Base-by-base conservation (phyloP, 2,113 vertebrate species). In the Grammatotria lemairii region DNA sequence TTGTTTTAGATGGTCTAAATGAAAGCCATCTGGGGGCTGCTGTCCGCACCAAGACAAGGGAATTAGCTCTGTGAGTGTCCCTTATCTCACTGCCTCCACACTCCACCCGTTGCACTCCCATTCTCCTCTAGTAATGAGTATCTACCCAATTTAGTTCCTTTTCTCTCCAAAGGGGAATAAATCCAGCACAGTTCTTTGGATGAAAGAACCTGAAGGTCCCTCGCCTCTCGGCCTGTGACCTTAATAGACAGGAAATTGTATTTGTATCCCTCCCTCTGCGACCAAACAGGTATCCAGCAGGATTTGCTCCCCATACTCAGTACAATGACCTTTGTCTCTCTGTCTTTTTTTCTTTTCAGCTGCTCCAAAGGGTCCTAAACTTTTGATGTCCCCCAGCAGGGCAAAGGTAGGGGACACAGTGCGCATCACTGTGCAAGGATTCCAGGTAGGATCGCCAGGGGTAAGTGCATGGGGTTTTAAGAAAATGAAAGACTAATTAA, bases 381-480 rank as follows among this genome's bases (percentile, higher is more conserved):
- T 99, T 68, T 82, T 89, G 1, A 98, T 99, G 98, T 97, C 95
- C 2, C 98, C 98, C 1, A 95, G 94, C 1, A 97, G 98, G 95
- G 98, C 98, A 21, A 98, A 97, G 0, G 98, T 99, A 0, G 99
- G 98, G 86, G 98, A 99, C 95, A 99, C 98, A 0, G 98, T 99
- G 85, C 96, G 97, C 92, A 99, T 99, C 93, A 94, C 96, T 81
- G 98, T 99, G 83, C 97, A 99, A 63, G 98, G 98, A 47, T 99
- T 99, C 95, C 99, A 99, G 98, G 98, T 99, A 94, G 45, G 93
- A 91, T 83, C 63, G 21, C 80, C 35, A 1, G 90, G 90, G 93
- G 90, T 95, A 95, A 94, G 94, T 94, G 93, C 86, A 93, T 89
- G 88, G 87, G 93, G 87, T 42, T 85, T 42, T 23, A 49, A 63